Evolutionary conservation across 2,113 vertebrate species (phyloP).

Genomic region (Rhynchomys soricoides): DNA sequence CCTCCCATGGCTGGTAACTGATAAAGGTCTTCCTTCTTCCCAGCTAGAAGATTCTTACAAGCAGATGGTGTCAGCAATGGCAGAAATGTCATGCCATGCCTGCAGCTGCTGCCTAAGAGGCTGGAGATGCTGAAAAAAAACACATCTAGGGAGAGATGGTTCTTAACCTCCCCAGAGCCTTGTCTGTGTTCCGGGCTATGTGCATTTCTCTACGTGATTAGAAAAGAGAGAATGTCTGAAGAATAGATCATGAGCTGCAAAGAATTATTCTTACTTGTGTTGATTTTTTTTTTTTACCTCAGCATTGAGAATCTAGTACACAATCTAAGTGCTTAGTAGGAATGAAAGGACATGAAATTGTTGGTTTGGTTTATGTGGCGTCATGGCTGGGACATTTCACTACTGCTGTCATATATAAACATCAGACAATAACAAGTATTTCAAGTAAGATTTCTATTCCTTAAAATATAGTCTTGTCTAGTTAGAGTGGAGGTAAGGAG

Average conservation of each 20-base stretch:
- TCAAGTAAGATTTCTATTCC: background rate
- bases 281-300: background rate
- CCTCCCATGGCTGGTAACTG: background rate
- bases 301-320: background rate
- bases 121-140: background rate
- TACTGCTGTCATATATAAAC: background rate
- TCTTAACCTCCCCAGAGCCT: background rate
- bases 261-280: background rate
- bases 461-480: background rate
- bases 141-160: background rate
- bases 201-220: background rate
- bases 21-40: background rate
- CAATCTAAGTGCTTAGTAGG: background rate
- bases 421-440: background rate
- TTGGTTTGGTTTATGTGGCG: background rate
- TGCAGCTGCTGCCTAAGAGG: background rate
- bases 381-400: background rate
- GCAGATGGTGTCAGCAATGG: background rate
- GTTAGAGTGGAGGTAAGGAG: fast-evolving
- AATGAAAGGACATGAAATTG: background rate
- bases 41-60: background rate
- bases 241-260: fast-evolving
- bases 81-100: too few species aligned
- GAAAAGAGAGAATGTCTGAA: background rate
- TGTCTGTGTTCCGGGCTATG: background rate